Evolutionary conservation across 1,140 invertebrate genomes (phyloP).

Genomic region (Macrobrachium rosenbergii): DNA sequence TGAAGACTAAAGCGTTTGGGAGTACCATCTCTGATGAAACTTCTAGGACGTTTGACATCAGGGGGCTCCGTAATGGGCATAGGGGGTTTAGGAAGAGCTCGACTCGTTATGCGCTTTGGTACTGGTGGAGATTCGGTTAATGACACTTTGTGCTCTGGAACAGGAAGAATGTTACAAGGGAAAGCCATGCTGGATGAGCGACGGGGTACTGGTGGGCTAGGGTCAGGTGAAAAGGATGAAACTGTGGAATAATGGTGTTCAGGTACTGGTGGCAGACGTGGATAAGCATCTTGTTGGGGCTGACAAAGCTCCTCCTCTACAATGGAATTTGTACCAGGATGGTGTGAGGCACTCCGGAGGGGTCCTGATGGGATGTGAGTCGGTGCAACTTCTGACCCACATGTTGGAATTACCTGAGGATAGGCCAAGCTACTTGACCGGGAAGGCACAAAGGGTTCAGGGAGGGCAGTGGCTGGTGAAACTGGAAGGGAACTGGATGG

Average conservation of each 20-base stretch:
- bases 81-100: conserved; percentile 57
- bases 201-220: conserved; percentile 28
- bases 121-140: conserved; percentile 49
- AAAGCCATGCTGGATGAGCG: conserved; percentile 55
- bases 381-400: conserved; percentile 41
- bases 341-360: conserved; percentile 37
- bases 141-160: conserved; percentile 51
- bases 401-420: conserved; percentile 41
- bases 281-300: conserved; percentile 1
- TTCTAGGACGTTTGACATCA: conserved; percentile 47
- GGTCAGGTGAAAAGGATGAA: not conserved
- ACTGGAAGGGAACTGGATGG: conserved; percentile 40
- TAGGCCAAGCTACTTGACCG: conserved; percentile 60
- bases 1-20: conserved; percentile 33
- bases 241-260: conserved; percentile 28
- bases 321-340: conserved; percentile 41
- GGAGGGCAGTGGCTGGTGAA: conserved; percentile 29
- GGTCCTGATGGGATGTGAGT: conserved; percentile 30
- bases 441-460: conserved; percentile 55
- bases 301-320: conserved; percentile 32
- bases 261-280: conserved; percentile 45
- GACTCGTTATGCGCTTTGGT: conserved; percentile 58
- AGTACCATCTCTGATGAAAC: conserved; percentile 35
- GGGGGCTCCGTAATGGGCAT: not conserved
- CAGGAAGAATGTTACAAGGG: conserved; percentile 45